phyloP scores from a whole-genome alignment of 2,888 invertebrate genomes.

The Bimastos eiseni region DNA sequence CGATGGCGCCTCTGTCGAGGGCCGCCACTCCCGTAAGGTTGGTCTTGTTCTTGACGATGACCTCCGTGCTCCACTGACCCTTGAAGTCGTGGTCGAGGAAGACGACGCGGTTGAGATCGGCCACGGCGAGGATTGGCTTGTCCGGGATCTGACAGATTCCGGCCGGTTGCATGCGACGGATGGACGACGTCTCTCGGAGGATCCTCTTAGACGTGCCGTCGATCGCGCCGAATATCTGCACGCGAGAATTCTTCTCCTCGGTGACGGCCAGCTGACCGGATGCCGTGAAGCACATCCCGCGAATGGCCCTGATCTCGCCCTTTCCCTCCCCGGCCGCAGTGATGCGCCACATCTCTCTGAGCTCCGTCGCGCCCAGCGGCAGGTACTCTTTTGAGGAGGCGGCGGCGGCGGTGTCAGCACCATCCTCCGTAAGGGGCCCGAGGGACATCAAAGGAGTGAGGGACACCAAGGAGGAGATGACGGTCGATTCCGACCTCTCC shows the following conservation, averaged over 20 bases:
- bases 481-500: background rate
- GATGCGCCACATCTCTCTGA: background rate
- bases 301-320: background rate
- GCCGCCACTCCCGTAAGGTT: background rate
- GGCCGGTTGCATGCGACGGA: constrained; percentile 7
- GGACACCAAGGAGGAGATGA: background rate
- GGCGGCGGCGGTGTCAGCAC: background rate
- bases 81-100: background rate
- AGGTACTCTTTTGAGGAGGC: background rate
- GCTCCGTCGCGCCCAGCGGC: background rate
- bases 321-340: background rate
- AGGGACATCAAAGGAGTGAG: background rate
- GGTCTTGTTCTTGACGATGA: background rate
- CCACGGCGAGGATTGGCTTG: background rate
- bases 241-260: background rate
- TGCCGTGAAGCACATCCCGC: constrained; percentile 22
- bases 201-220: background rate
- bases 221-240: background rate
- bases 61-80: background rate
- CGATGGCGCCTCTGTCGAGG: background rate
- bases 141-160: background rate
- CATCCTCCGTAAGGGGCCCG: too few species aligned
- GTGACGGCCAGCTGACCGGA: background rate
- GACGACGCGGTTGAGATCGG: constrained; percentile 15
- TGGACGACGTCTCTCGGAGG: background rate